Percentiles rank a stretch among this genome's conserved stretches.
Evolutionary conservation across 2,888 invertebrate genomes (phyloP).

Genomic region (Dicyrtoma fusca): DNA sequence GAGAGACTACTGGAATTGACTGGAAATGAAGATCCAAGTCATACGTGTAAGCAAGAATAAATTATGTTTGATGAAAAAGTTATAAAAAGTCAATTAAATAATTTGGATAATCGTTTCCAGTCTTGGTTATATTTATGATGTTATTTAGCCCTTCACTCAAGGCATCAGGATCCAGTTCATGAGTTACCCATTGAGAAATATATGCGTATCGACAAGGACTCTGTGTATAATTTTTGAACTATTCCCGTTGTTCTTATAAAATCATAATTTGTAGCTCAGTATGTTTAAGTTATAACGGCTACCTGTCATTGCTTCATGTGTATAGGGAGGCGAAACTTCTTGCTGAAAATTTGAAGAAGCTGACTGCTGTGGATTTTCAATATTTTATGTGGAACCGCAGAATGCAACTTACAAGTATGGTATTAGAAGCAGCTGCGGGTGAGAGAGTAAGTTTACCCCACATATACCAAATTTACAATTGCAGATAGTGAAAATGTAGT

Average conservation of each 20-base stretch:
- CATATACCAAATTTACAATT: neutral
- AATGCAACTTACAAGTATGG: constrained; percentile 36
- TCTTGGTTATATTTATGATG: no score
- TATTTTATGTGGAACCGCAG: constrained; percentile 49
- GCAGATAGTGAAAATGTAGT: no score
- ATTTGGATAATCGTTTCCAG: neutral
- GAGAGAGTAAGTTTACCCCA: constrained; percentile 37
- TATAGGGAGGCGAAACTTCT: constrained; percentile 39
- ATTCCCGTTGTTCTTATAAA: no score
- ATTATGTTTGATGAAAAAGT: no score
- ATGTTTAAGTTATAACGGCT: neutral
- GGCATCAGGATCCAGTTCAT: constrained; percentile 17
- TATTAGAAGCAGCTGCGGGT: constrained; percentile 45
- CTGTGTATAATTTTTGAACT: constrained; percentile 43
- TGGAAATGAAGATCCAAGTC: neutral
- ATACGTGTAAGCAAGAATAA: constrained; percentile 10
- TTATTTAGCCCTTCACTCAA: constrained; percentile 24
- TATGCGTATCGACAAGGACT: constrained; percentile 42
- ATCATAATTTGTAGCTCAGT: no score
- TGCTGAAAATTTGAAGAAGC: constrained; percentile 48
- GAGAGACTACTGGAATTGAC: neutral
- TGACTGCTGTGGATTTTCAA: constrained; percentile 51
- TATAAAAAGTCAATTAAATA: neutral
- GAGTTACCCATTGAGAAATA: constrained; percentile 48
- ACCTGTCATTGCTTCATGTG: neutral